phyloP scores from a whole-genome alignment of 1,140 invertebrate genomes.

The Centruroides sculpturatus region DNA sequence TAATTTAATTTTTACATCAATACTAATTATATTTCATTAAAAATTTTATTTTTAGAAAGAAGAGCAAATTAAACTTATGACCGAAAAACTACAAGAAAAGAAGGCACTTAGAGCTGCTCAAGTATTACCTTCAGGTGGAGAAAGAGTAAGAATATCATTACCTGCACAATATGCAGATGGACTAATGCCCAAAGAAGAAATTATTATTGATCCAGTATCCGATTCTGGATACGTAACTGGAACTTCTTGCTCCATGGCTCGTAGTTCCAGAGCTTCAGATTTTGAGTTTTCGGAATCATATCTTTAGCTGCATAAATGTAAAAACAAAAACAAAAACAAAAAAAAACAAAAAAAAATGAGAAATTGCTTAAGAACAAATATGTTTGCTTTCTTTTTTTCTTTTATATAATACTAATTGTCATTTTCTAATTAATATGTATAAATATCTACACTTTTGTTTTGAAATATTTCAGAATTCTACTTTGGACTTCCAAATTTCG shows the following conservation, averaged over 20 bases:
- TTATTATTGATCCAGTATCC: slow-evolving; percentile 16
- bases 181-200: slow-evolving; percentile 11
- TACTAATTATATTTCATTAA: background rate
- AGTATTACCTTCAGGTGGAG: background rate
- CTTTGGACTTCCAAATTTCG: no score
- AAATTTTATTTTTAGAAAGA: slow-evolving; percentile 15
- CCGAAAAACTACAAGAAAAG: slow-evolving; percentile 6
- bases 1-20: background rate
- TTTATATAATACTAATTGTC: no score
- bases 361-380: no score
- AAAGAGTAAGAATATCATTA: slow-evolving; percentile 10
- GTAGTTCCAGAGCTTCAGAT: slow-evolving; percentile 59
- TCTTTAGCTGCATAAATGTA: slow-evolving; percentile 32
- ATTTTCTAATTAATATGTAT: no score
- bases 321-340: no score
- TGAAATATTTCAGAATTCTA: no score
- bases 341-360: no score
- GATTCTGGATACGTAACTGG: slow-evolving; percentile 29
- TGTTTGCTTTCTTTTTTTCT: no score
- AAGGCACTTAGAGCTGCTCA: slow-evolving; percentile 4
- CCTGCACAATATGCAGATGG: slow-evolving; percentile 9
- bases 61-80: slow-evolving; percentile 18
- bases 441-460: no score
- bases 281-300: slow-evolving; percentile 77
- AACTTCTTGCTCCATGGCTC: slow-evolving; percentile 32